phyloP scores from a whole-genome alignment of 1,140 invertebrate species.

The Aphaenogaster floridana region DNA sequence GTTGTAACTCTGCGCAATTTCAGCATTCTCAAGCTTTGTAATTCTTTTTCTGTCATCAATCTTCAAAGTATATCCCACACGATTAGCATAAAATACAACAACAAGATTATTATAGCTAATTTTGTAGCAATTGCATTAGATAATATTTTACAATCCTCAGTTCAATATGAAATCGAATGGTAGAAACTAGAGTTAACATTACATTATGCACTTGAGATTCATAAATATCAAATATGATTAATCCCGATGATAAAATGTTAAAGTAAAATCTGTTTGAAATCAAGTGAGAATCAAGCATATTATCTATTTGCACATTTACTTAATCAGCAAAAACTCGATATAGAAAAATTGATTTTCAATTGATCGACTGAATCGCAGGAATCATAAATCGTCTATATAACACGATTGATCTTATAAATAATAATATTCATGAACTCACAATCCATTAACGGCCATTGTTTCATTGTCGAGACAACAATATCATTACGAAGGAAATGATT shows the following conservation, averaged over 20 bases:
- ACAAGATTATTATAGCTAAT: not conserved
- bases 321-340: not conserved
- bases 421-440: not conserved
- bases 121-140: not conserved
- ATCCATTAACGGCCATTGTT: not conserved
- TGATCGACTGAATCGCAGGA: not conserved
- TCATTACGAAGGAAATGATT: not conserved
- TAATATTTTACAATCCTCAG: not conserved
- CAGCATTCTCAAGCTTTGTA: not conserved
- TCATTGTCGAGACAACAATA: not conserved
- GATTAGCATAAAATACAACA: not conserved
- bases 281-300: not conserved
- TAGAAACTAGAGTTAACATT: not conserved
- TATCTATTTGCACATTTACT: not conserved
- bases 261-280: not conserved
- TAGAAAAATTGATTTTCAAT: not conserved
- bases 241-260: not conserved
- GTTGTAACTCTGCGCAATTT: not conserved
- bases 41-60: slow-evolving; percentile 2
- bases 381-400: not conserved
- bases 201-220: not conserved
- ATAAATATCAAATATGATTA: not conserved
- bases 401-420: slow-evolving; percentile 1
- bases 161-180: not conserved
- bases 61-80: not conserved